A percentile compares a stretch with the other conserved stretches of the same genome.
phyloP scores from a whole-genome alignment of 1,140 invertebrate genomes.

The Camponotus vicinus region DNA sequence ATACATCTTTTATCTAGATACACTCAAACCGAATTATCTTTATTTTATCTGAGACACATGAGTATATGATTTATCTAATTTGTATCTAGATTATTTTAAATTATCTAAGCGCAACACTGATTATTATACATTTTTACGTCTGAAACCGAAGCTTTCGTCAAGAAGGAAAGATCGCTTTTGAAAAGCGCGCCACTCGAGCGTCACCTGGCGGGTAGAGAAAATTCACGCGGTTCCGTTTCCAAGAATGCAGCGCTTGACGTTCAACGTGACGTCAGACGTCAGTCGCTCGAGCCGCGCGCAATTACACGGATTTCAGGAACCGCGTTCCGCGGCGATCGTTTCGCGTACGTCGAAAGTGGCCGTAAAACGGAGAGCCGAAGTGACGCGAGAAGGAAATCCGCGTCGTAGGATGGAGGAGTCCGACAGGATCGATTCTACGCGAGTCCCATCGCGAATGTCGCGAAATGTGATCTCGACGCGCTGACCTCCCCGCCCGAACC shows the following conservation, averaged over 20 bases:
- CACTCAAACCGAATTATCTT: too few species aligned
- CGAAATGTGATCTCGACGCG: neutral
- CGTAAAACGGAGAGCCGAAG: neutral
- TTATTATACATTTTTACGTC: too few species aligned
- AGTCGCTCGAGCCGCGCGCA: constrained; percentile 40
- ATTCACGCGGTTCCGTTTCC: constrained; percentile 63
- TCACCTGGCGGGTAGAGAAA: constrained; percentile 11
- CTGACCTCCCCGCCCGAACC: neutral
- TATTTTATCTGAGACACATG: too few species aligned
- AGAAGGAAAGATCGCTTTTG: constrained; percentile 22
- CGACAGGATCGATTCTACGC: neutral
- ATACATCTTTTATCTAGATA: too few species aligned
- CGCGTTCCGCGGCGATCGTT: too few species aligned
- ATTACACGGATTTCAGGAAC: too few species aligned
- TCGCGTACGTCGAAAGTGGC: too few species aligned
- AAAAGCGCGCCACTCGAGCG: constrained; percentile 40
- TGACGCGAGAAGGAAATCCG: neutral
- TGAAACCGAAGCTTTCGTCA: too few species aligned
- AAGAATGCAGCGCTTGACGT: constrained; percentile 73
- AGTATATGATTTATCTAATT: too few species aligned
- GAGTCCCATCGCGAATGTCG: too few species aligned
- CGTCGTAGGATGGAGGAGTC: neutral
- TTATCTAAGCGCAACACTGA: too few species aligned
- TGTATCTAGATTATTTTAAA: too few species aligned
- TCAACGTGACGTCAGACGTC: constrained; percentile 75